Base-by-base conservation (phyloP, 2,113 vertebrate species). In the Dinomys branickii region DNA sequence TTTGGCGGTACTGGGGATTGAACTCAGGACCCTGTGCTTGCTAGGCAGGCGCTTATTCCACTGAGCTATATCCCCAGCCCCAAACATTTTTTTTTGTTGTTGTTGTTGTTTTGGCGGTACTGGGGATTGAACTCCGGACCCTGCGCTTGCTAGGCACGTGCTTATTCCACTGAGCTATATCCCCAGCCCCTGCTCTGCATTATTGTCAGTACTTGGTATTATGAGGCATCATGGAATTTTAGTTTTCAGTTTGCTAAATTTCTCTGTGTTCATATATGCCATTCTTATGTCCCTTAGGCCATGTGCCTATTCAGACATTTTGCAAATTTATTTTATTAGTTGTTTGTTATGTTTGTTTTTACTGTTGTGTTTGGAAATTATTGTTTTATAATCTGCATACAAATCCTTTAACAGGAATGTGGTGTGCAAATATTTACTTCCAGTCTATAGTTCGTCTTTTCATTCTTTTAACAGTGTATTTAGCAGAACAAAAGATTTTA, bases 371-470 rank as follows among this genome's bases (percentile, higher is more conserved):
- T 58, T 50, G 47, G 47, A 84, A 7, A 78, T 56, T 78, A 22
- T 77, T 83, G 28, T 87, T 88, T 71, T 88, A 84, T 61, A 63
- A n/a, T 78, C 69, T 88, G 38, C 52, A 84, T n/a, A 83, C 41
- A 85, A 71, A 9, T 44, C 93, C 13, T 93, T 85, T 71, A 41
- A 85, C 59, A 84, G 52, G 63, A 91, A 71, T 33, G 19, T 61
- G 77, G 38, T 61, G 83, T 87, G 10, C 41, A 88, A 71, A 84
- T 91, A 58, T 84, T 95, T 91, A 91, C 14, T 91, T 50, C 8
- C 8, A 67, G 12, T 69, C 8, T 61, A 8, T 59, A 12, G 30
- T 56, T 94, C 44, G 33, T n/a, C 17, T 87, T 94, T 97, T 78
- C 26, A 91, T 84, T 84, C 47, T 88, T 44, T 87, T 83, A 69